A percentile compares a stretch with the other conserved stretches of the same genome.
Evolutionary conservation across 1,140 invertebrate genomes (phyloP).

Genomic region (Hycleus cichorii): DNA sequence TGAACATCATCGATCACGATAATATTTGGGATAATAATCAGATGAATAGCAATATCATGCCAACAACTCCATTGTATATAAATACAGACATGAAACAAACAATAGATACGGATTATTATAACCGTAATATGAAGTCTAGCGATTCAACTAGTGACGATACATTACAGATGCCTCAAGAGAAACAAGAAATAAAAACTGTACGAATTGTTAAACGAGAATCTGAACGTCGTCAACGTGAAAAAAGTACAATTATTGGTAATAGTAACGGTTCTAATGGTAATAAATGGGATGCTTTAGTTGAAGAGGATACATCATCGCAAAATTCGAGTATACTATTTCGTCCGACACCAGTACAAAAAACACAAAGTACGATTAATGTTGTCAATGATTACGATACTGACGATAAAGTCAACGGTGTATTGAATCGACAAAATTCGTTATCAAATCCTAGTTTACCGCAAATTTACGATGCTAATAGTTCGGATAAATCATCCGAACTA

Average conservation of each 20-base stretch:
- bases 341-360: slow-evolving; percentile 27
- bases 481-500: slow-evolving; percentile 33
- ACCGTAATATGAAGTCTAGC: slow-evolving; percentile 26
- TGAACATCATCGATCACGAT: slow-evolving; percentile 57
- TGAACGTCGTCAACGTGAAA: slow-evolving; percentile 67
- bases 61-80: slow-evolving; percentile 32
- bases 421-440: slow-evolving; percentile 21
- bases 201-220: slow-evolving; percentile 88
- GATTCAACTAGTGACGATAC: slow-evolving; percentile 34
- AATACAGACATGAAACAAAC: slow-evolving; percentile 30
- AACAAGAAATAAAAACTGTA: slow-evolving; percentile 85
- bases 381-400: slow-evolving; percentile 7
- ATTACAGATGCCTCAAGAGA: slow-evolving; percentile 51
- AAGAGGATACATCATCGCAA: slow-evolving; percentile 35
- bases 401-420: slow-evolving; percentile 15
- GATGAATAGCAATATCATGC: slow-evolving; percentile 4
- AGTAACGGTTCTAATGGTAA: slow-evolving; percentile 6
- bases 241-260: slow-evolving; percentile 14
- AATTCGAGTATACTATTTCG: slow-evolving; percentile 28
- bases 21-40: slow-evolving; percentile 26
- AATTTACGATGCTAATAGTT: slow-evolving; percentile 10
- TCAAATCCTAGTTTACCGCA: slow-evolving; percentile 29
- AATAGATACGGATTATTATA: slow-evolving; percentile 22
- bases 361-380: slow-evolving; percentile 22
- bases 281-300: slow-evolving; percentile 34